These are phyloP conservation scores for Vanessa cardui DNA, from an alignment of 2,888 invertebrate genomes.

Conservation along the genomic window DNA sequence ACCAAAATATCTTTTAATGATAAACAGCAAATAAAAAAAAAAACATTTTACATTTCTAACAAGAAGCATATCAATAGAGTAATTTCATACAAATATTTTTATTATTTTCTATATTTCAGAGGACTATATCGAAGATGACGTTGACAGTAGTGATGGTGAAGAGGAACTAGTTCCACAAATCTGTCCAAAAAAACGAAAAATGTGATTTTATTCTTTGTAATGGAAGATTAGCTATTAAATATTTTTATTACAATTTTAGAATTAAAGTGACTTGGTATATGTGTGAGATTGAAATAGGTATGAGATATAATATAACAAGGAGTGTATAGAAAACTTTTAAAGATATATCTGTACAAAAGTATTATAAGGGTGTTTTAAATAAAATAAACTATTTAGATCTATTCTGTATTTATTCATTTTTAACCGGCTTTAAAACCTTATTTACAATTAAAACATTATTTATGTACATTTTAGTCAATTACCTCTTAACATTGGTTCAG, in stretches of 20 bases:
- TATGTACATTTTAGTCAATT: not conserved
- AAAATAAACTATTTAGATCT: slow-evolving; percentile 4
- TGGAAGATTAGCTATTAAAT: no score
- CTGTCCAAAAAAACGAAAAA: slow-evolving; percentile 58
- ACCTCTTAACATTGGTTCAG: not conserved
- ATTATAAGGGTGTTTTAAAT: not conserved
- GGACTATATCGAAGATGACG: slow-evolving; percentile 37
- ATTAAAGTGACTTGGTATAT: no score
- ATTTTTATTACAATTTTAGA: no score
- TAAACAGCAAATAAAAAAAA: no score
- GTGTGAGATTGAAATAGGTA: no score
- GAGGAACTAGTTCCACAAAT: slow-evolving; percentile 47
- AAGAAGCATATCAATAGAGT: no score
- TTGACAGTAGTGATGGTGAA: slow-evolving; percentile 48
- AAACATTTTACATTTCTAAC: no score
- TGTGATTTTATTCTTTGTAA: slow-evolving; percentile 6
- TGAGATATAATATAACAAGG: no score
- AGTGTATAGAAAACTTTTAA: no score
- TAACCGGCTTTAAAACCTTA: slow-evolving; percentile 3
- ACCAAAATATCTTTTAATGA: no score
- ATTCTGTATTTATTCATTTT: slow-evolving; percentile 10
- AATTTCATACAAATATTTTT: no score
- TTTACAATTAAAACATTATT: slow-evolving; percentile 12
- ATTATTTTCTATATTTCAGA: slow-evolving; percentile 35
- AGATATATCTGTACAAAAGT: no score